Evolutionary conservation across 2,113 vertebrate genomes (phyloP).

Genomic region (Arizona elegans): DNA sequence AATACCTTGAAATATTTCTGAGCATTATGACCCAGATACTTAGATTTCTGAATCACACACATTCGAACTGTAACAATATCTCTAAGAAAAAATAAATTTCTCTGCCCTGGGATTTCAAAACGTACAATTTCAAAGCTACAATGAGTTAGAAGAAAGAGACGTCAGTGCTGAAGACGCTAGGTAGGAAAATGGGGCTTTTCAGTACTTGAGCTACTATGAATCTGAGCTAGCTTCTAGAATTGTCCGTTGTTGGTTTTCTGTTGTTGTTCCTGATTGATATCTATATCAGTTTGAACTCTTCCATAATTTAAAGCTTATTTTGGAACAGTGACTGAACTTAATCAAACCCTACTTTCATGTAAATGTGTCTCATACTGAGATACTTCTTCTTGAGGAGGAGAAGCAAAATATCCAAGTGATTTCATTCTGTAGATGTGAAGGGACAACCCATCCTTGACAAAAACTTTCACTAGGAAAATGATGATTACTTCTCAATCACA

Average conservation of each 20-base stretch:
- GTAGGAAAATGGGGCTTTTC: not conserved
- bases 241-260: not conserved
- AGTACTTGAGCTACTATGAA: not conserved
- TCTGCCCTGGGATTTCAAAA: not conserved
- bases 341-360: not conserved
- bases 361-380: not conserved
- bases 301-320: conserved; percentile 5
- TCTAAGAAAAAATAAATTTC: not conserved
- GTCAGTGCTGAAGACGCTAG: not conserved
- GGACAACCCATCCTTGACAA: not conserved
- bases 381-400: not conserved
- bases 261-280: not conserved
- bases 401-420: not conserved
- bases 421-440: not conserved
- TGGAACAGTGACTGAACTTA: not conserved
- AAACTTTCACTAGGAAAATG: not conserved
- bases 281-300: not conserved
- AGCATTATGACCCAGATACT: not conserved
- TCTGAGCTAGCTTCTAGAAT: not conserved
- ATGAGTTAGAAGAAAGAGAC: not conserved
- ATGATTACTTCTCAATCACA: not conserved
- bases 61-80: not conserved
- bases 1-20: not conserved
- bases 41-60: not conserved
- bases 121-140: not conserved